Conservation (phyloP, 2,113 vertebrate species). For the Rafetus swinhoei region DNA sequence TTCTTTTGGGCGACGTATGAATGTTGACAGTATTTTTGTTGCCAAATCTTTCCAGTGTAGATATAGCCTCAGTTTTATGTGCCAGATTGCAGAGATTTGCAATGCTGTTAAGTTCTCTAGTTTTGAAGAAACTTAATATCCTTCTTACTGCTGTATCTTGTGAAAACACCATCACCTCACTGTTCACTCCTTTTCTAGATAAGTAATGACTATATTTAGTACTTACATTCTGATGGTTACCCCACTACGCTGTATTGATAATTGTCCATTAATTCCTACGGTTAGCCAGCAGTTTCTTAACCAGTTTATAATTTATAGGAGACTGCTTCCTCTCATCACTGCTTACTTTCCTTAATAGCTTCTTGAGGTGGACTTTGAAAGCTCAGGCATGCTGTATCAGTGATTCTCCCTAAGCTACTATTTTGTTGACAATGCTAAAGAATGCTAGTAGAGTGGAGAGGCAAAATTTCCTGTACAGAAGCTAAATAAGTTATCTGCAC, state of each 20-base stretch:
- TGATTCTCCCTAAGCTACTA: not conserved
- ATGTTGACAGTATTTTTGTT: no score
- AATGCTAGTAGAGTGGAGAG: not conserved
- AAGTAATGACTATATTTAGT: not conserved
- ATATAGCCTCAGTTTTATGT: not conserved
- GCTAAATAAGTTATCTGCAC: not conserved
- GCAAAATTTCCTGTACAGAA: not conserved
- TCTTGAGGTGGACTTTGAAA: not conserved
- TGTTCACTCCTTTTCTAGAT: not conserved
- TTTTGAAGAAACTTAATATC: not conserved
- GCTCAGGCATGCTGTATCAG: not conserved
- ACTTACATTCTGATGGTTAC: not conserved
- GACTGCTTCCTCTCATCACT: not conserved
- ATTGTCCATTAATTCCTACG: not conserved
- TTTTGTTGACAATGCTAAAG: not conserved
- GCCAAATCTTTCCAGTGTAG: no score
- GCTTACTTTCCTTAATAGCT: not conserved
- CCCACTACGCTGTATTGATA: not conserved
- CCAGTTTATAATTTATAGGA: not conserved
- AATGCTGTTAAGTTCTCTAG: not conserved
- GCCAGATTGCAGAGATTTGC: fast-evolving
- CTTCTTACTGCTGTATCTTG: not conserved
- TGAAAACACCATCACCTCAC: not conserved
- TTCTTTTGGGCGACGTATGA: no score
- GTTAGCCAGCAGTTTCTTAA: not conserved